Evolutionary conservation across 2,797 vertebrate species (phyloP), one percentile per base, ranked within the genome.

Genomic region (Botia almorhae): DNA sequence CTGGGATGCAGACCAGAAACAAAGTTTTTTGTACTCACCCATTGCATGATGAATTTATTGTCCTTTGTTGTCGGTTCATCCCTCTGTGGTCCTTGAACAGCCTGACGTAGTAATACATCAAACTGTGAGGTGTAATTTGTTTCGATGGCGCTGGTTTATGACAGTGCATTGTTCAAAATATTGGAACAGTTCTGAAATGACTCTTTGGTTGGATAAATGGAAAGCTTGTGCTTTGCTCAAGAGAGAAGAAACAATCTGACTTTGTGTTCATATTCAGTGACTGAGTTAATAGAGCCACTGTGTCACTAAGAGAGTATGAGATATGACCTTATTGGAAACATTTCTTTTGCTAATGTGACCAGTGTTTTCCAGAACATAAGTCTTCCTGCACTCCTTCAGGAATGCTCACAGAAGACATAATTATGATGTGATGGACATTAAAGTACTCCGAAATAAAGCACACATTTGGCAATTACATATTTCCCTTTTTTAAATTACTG

Each of bases 71-170:
- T 74, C 33, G 4, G 53, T 67, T 80, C 69, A 82, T 64, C 29
- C 33, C 36, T 65, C 11, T 69, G 65, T 26, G 58, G 64, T 77
- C 17, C 51, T 82, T 33, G 82, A 74, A 64, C 69, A 50, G 16
- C 13, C 64, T 1, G 69, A 51, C 63, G 17, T 39, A 56, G 77
- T 72, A 80, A 78, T 81, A 78, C 74, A 82, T 83, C 74, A 82
- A 67, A 21, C 74, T 51, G 26, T 1, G 48, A 69, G 76, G 71
- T 74, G 76, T 81, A 81, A 85, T 82, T 86, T 81, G 50, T 84
- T 83, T 80, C 63, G 58, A 80, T 77, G 72, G 68, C 74, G 64
- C 43, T 33, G 53, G 19, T 55, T 36, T 58, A 69, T 48, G 61
- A 70, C 23, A 43, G 13, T 51, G 46, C 46, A 70, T 69, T 69